Percentiles rank a stretch among this genome's conserved stretches.
Evolutionary conservation across 2,888 invertebrate species (phyloP).

Genomic region (Callyntrura sp.): DNA sequence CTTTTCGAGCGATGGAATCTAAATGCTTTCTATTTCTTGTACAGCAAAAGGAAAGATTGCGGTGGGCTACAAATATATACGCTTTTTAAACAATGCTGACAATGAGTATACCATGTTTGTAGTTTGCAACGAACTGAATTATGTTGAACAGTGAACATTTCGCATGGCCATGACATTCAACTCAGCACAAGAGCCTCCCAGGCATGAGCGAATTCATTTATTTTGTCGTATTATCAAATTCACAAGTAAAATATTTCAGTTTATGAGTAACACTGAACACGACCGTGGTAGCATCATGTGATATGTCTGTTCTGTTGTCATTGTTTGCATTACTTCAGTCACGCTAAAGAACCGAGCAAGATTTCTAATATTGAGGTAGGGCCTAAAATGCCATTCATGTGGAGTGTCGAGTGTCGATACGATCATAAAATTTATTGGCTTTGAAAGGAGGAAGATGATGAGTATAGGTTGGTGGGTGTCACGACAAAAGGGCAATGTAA

Average conservation of each 20-base stretch:
- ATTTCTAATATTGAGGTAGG: not conserved
- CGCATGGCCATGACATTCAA: no score
- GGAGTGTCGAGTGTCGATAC: not conserved
- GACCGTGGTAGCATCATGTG: not conserved
- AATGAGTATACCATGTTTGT: not conserved
- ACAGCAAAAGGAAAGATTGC: not conserved
- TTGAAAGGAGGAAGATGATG: conserved; percentile 71
- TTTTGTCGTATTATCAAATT: not conserved
- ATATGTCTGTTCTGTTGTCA: not conserved
- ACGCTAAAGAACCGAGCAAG: not conserved
- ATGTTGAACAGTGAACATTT: no score
- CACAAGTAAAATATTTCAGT: not conserved
- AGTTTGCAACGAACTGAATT: not conserved
- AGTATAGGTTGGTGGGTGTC: conserved; percentile 67
- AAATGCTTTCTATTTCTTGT: not conserved
- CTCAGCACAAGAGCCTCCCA: no score
- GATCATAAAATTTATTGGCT: conserved; percentile 59
- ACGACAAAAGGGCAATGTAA: conserved; percentile 45
- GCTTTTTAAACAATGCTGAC: not conserved
- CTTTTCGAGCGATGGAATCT: not conserved
- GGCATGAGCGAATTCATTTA: no score
- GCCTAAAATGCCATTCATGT: conserved; percentile 16
- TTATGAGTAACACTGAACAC: not conserved
- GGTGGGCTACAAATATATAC: not conserved
- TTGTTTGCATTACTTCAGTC: conserved; percentile 7